Evolutionary conservation across 1,140 invertebrate species (phyloP), one percentile per base, ranked within the genome.

Genomic region (Venturia canescens): DNA sequence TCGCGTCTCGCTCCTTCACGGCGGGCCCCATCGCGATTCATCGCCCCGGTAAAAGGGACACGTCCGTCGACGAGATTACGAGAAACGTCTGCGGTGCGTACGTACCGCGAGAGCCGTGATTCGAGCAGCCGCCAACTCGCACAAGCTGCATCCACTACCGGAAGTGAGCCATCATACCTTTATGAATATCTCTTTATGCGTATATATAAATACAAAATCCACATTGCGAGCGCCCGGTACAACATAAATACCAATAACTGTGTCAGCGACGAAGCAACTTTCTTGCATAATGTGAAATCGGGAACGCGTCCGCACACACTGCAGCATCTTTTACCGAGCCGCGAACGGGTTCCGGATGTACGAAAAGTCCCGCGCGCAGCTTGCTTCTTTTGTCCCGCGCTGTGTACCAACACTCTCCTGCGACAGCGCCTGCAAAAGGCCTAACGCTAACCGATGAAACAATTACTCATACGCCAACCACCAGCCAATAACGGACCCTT

Each of bases 201-300:
- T 63, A 63, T 63, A 63, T 63, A 18, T 53, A n/a, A n/a, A 53
- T 53, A 53, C 5, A 53, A 21, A 53, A 21, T 53, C 3, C 18
- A n/a, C 38, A 3, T 44, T n/a, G n/a, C n/a, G n/a, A n/a, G n/a
- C n/a, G n/a, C n/a, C n/a, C 21, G 53, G 53, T 57, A 21, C 16
- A 57, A 57, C 53, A 57, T 57, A 57, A 57, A 57, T 57, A 57
- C 53, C 53, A 57, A 67, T 27, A 70, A 70, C 67, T 70, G 29
- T n/a, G 29, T 29, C 80, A 74, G 27, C 79, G 67, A 34, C 13
- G 26, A 70, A 18, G 70, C 72, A 83, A 86, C 83, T 86, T 86
- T 86, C 82, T 84, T 86, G 84, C 84, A 75, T 83, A 85, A 86
- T 82, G 85, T 83, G 83, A 86, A 86, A 86, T 86, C 85, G 85